Evolutionary conservation across 2,797 vertebrate genomes (phyloP).

Genomic region (Notoglanidium macrostoma): DNA sequence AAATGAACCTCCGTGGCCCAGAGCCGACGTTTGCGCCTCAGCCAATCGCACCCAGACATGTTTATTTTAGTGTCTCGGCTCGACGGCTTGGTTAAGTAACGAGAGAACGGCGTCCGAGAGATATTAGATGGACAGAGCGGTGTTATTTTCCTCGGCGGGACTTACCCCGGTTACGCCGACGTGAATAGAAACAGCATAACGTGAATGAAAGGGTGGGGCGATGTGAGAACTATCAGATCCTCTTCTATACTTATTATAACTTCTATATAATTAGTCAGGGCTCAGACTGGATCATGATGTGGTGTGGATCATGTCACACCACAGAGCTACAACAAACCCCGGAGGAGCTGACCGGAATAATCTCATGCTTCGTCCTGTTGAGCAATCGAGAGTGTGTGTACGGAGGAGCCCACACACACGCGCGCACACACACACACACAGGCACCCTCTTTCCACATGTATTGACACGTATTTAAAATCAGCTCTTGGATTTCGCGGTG

Average conservation of each 20-base stretch:
- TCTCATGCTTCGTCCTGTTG: neutral
- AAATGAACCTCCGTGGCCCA: neutral
- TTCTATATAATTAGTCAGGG: neutral
- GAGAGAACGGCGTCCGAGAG: neutral
- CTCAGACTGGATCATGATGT: neutral
- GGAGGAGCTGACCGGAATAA: neutral
- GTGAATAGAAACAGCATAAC: neutral
- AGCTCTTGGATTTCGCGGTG: slow-evolving; percentile 3
- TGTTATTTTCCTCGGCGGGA: neutral
- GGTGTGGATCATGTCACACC: neutral
- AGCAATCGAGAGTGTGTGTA: slow-evolving; percentile 27
- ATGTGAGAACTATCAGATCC: neutral
- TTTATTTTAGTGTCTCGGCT: slow-evolving; percentile 6
- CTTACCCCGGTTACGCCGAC: neutral
- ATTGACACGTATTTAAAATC: slow-evolving; percentile 42
- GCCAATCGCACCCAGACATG: neutral
- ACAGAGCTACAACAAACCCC: neutral
- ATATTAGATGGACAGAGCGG: neutral
- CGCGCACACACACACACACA: neutral
- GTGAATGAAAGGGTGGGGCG: neutral
- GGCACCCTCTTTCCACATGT: slow-evolving; percentile 24
- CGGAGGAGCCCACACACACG: slow-evolving; percentile 1
- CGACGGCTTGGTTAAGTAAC: neutral
- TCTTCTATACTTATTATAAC: neutral
- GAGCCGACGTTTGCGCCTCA: neutral